phyloP scores from a whole-genome alignment of 2,113 vertebrate species.

The Sylvietta virens region DNA sequence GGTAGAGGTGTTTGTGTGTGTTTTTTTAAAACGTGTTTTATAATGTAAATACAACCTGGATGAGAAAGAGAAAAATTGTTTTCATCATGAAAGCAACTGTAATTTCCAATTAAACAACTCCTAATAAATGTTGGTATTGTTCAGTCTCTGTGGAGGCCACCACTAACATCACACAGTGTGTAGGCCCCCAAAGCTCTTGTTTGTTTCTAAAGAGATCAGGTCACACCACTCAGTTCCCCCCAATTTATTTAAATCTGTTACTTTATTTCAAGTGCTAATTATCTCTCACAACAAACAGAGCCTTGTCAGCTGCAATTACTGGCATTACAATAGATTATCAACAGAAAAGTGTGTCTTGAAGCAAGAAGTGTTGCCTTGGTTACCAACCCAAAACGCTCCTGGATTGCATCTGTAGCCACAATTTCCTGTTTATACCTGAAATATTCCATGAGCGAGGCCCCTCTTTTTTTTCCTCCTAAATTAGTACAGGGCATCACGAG shows the following conservation, averaged over 20 bases:
- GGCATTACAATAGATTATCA: slow-evolving; percentile 75
- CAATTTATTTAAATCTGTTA: slow-evolving; percentile 75
- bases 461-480: slow-evolving; percentile 20
- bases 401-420: slow-evolving; percentile 46
- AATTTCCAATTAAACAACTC: slow-evolving; percentile 35
- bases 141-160: background rate
- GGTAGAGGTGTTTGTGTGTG: background rate
- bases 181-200: slow-evolving; percentile 35
- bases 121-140: background rate
- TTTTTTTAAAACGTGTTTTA: background rate
- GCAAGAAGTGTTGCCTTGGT: slow-evolving; percentile 73
- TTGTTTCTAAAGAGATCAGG: slow-evolving; percentile 56
- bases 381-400: slow-evolving; percentile 66
- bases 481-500: background rate
- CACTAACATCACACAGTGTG: background rate
- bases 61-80: slow-evolving; percentile 37
- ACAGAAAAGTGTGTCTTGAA: slow-evolving; percentile 66
- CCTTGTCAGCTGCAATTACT: slow-evolving; percentile 75
- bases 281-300: slow-evolving; percentile 77
- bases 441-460: background rate
- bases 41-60: background rate
- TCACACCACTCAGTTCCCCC: slow-evolving; percentile 45
- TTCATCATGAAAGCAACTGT: slow-evolving; percentile 24
- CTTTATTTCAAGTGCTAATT: slow-evolving; percentile 80
- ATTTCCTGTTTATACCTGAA: slow-evolving; percentile 56